Evolutionary conservation across 2,797 vertebrate species (phyloP).

Genomic region (Pterois miles): DNA sequence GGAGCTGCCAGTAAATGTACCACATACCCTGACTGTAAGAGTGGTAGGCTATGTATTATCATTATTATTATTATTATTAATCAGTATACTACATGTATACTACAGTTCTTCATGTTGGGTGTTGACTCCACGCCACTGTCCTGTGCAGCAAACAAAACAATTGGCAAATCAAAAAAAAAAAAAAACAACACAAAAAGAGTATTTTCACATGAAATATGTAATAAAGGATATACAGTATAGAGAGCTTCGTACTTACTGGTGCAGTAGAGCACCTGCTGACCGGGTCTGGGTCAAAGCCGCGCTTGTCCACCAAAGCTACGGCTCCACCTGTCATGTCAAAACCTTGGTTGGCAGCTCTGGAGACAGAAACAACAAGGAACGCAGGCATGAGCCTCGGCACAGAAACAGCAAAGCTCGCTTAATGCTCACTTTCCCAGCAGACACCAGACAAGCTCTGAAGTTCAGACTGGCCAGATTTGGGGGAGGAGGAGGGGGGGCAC

Average conservation of each 20-base stretch:
- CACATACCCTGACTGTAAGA: conserved; percentile 7
- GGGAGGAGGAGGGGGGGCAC: neutral
- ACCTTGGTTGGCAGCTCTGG: conserved; percentile 17
- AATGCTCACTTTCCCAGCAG: conserved; percentile 14
- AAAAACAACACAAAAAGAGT: neutral
- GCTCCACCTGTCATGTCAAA: conserved; percentile 21
- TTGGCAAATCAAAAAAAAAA: neutral
- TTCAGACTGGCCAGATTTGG: conserved; percentile 16
- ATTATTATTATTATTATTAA: neutral
- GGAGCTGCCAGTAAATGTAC: conserved; percentile 17
- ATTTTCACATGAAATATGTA: neutral
- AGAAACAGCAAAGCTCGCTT: conserved; percentile 13
- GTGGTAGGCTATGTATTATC: neutral
- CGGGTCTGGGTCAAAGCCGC: neutral
- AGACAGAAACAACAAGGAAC: conserved; percentile 48
- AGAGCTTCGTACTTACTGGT: conserved; percentile 34
- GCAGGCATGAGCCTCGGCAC: conserved; percentile 27
- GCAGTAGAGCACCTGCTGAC: neutral
- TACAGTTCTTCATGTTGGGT: neutral
- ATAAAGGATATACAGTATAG: neutral
- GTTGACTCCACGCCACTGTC: conserved; percentile 58
- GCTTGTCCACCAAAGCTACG: conserved; percentile 34
- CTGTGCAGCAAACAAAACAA: conserved; percentile 38
- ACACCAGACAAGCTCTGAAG: conserved; percentile 23
- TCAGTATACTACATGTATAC: neutral